Evolutionary conservation across 2,113 vertebrate genomes (phyloP), one percentile per base, ranked within the genome.

Genomic region (Todiramphus saurophagus): DNA sequence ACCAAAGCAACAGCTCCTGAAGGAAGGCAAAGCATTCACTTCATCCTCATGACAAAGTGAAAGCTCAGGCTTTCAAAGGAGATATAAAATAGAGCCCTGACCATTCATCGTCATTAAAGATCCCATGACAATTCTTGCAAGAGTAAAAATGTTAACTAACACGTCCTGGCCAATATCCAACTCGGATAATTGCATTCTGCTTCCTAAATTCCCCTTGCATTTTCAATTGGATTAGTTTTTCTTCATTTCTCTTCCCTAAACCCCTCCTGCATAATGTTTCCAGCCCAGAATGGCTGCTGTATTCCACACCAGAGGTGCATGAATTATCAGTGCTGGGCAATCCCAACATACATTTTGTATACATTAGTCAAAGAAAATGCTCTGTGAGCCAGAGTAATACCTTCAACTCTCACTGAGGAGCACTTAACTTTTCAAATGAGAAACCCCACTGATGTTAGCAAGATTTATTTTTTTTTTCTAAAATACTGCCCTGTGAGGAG

Each of bases 181-280:
- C 69, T 80, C 0, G 11, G 92, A 90, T 97, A 96, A 97, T 96
- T 96, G 93, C 94, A 96, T 96, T 96, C 91, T 66, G 85, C 69
- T 85, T 88, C 94, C 89, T 85, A 94, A 96, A 97, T 96, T 94
- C 95, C 94, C 96, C 67, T 83, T 83, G 56, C 87, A 90, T 84
- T 70, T 96, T 95, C 94, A 96, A 95, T 93, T 96, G 96, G 91
- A 96, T 95, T 96, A 89, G 89, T 90, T 97, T 97, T 94, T 94
- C 91, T 96, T 97, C 92, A 90, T 93, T 94, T 90, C 93, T 92
- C 87, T 94, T 90, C 94, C 88, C 93, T 16, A 96, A 96, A 31
- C 74, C 89, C 63, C 95, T 93, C 90, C 89, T 93, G 92, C 68
- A 58, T n/a, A 85, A 94, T 56, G 83, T 70, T 96, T 84, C 78